phyloP scores from a whole-genome alignment of 2,888 invertebrate genomes.

The Morpho helenor region DNA sequence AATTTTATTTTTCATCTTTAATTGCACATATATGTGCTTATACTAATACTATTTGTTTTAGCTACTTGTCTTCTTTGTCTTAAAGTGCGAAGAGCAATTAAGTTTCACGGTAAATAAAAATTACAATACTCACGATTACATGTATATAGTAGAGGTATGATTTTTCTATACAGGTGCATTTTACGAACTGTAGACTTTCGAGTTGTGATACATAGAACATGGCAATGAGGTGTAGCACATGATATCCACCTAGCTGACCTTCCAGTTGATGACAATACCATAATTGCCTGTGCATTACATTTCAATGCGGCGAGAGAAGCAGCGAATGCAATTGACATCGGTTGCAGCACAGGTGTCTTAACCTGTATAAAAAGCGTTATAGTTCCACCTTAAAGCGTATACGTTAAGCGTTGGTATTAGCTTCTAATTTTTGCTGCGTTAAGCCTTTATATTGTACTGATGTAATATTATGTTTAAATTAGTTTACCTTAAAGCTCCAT shows the following conservation, averaged over 20 bases:
- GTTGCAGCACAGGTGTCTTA: slow-evolving; percentile 20
- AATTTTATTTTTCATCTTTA: too few species aligned
- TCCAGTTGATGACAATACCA: slow-evolving; percentile 28
- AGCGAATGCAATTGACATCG: slow-evolving; percentile 22
- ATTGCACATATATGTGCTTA: too few species aligned
- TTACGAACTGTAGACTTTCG: slow-evolving; percentile 28
- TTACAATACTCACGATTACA: slow-evolving; percentile 30
- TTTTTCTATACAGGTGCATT: slow-evolving; percentile 38
- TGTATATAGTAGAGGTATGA: slow-evolving; percentile 37
- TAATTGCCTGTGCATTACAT: slow-evolving; percentile 23
- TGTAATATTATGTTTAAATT: neutral
- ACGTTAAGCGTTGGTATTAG: neutral
- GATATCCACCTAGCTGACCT: slow-evolving; percentile 28
- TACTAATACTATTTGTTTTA: too few species aligned
- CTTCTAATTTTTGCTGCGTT: too few species aligned
- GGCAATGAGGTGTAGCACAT: slow-evolving; percentile 22
- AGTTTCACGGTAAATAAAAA: too few species aligned
- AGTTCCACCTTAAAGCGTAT: too few species aligned
- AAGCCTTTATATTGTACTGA: neutral
- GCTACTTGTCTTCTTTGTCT: too few species aligned
- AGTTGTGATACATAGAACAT: slow-evolving; percentile 35
- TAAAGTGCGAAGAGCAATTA: too few species aligned
- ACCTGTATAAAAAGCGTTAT: slow-evolving; percentile 7
- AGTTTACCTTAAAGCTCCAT: slow-evolving; percentile 28
- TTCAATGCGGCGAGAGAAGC: slow-evolving; percentile 27